A percentile compares a stretch with the other conserved stretches of the same genome.
Evolutionary conservation across 2,888 invertebrate genomes (phyloP).

Genomic region (Sicus ferrugineus): DNA sequence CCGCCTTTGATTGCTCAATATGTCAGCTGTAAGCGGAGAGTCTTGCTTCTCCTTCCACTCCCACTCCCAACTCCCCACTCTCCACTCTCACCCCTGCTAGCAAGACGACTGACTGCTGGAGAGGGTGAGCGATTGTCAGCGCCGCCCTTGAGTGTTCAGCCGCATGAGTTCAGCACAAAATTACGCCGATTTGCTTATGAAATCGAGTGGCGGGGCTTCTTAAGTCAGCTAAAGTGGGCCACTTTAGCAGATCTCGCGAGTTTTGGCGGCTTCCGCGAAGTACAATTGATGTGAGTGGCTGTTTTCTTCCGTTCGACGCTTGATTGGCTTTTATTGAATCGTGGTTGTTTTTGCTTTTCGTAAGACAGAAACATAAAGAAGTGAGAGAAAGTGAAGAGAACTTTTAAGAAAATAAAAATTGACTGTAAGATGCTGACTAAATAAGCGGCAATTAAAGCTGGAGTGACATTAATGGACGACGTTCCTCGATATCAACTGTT

Average conservation of each 20-base stretch:
- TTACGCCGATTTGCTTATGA: constrained; percentile 24
- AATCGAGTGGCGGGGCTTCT: constrained; percentile 13
- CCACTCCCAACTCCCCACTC: background rate
- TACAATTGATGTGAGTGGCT: constrained; percentile 14
- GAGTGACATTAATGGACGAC: too few relatives aligned
- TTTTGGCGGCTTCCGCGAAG: background rate
- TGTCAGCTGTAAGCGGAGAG: constrained; percentile 27
- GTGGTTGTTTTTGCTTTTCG: background rate
- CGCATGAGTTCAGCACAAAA: constrained; percentile 1
- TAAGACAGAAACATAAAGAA: background rate
- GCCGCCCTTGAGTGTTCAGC: background rate
- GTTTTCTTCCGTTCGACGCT: background rate
- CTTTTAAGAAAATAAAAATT: background rate
- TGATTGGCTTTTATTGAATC: background rate
- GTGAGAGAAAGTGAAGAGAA: background rate
- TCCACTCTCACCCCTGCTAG: background rate
- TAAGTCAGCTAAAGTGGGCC: background rate
- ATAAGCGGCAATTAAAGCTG: too few relatives aligned
- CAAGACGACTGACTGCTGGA: background rate
- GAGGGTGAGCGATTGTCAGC: background rate
- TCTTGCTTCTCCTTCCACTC: background rate
- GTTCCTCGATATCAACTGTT: too few relatives aligned
- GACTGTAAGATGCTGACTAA: too few relatives aligned
- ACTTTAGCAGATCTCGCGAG: too few relatives aligned
- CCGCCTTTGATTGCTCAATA: constrained; percentile 29